Percentiles rank a stretch among this genome's conserved stretches.
phyloP scores from a whole-genome alignment of 2,888 invertebrate genomes.

The Nephrotoma appendiculata region DNA sequence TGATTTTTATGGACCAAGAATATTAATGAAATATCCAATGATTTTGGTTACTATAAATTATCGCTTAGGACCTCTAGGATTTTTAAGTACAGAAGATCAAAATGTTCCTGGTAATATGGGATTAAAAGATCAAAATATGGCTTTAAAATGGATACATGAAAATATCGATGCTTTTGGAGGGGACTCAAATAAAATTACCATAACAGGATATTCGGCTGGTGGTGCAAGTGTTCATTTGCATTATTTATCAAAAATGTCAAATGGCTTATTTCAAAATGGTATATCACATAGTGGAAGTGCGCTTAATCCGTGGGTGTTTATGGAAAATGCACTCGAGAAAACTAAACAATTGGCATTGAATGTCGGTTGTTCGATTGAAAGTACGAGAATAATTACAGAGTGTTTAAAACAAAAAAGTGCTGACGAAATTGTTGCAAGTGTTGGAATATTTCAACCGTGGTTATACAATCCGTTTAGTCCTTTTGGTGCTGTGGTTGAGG shows the following conservation, averaged over 20 bases:
- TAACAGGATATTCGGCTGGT: conserved; percentile 58
- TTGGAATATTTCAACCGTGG: conserved; percentile 29
- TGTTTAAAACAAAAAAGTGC: conserved; percentile 49
- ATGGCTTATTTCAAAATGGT: conserved; percentile 44
- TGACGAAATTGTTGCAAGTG: conserved; percentile 40
- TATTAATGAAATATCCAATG: conserved; percentile 47
- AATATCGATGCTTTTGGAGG: conserved; percentile 59
- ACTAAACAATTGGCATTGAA: conserved; percentile 42
- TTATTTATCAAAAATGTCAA: conserved; percentile 45
- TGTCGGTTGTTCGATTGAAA: conserved; percentile 45
- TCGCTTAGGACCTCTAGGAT: conserved; percentile 57
- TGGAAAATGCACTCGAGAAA: conserved; percentile 42
- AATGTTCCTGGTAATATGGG: conserved; percentile 56
- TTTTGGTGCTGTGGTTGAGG: conserved; percentile 58
- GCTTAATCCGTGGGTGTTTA: conserved; percentile 44
- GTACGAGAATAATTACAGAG: conserved; percentile 39
- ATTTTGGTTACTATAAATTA: conserved; percentile 56
- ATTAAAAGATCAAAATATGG: conserved; percentile 56
- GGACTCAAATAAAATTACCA: conserved; percentile 49
- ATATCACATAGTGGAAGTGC: conserved; percentile 58
- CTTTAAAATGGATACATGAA: conserved; percentile 51
- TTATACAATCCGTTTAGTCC: conserved; percentile 54
- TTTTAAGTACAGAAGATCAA: conserved; percentile 57
- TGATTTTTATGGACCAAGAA: conserved; percentile 37
- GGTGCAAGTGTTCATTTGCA: conserved; percentile 63